A percentile compares a stretch with the other conserved stretches of the same genome.
These are phyloP conservation scores for Gonioctena quinquepunctata DNA, from an alignment of 1,140 invertebrate genomes.

Conservation along the genomic window DNA sequence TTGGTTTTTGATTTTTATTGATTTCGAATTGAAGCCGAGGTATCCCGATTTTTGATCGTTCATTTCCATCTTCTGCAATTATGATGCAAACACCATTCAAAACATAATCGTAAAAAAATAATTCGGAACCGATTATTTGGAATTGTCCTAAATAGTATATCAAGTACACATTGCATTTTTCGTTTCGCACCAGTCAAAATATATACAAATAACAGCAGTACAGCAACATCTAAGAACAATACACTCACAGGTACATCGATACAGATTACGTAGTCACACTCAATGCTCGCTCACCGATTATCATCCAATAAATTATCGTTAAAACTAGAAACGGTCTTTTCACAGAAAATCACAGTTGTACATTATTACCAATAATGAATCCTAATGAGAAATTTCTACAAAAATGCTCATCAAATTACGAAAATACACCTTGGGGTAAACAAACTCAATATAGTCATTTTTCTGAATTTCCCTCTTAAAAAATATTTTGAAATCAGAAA, in stretches of 20 bases:
- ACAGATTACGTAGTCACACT: slow-evolving; percentile 1
- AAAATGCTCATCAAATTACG: not conserved
- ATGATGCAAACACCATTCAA: too few species aligned
- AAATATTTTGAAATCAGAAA: too few species aligned
- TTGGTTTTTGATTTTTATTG: too few species aligned
- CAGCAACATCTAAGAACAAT: slow-evolving; percentile 14
- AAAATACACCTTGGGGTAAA: not conserved
- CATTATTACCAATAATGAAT: slow-evolving; percentile 9
- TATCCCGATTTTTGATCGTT: too few species aligned
- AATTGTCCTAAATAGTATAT: too few species aligned
- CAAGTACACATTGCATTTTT: not conserved
- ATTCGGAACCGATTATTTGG: too few species aligned
- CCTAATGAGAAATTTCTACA: slow-evolving; percentile 2
- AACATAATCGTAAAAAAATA: too few species aligned
- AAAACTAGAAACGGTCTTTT: slow-evolving; percentile 16
- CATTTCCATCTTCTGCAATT: too few species aligned
- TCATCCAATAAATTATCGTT: slow-evolving; percentile 7
- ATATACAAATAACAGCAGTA: slow-evolving; percentile 14
- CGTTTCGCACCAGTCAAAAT: not conserved
- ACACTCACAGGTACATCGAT: slow-evolving; percentile 15
- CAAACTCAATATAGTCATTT: not conserved
- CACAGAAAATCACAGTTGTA: slow-evolving; percentile 18
- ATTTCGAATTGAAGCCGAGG: too few species aligned
- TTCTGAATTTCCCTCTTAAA: not conserved
- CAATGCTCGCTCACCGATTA: not conserved